Base-by-base conservation (phyloP, 2,113 vertebrate species). In the Heteronetta atricapilla region DNA sequence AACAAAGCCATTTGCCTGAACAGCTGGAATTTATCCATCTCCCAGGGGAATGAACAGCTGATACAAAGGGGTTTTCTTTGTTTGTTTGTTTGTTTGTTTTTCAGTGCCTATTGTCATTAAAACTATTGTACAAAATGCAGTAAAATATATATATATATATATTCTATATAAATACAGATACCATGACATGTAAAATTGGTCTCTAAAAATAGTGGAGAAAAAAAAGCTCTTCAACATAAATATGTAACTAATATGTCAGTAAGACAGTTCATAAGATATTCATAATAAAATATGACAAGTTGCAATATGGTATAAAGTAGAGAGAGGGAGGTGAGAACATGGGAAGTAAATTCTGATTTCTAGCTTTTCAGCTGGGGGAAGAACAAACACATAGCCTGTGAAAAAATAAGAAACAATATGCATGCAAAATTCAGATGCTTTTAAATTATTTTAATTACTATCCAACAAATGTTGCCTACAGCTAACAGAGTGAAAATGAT, bases 371-470 rank as follows among this genome's bases (percentile, higher is more conserved):
- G 8, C 20, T 77, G 38, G 36, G 48, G 25, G 22, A 94, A 87
- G 83, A 95, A 87, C 58, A 94, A 96, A 80, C 77, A 85, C 44
- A 16, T 33, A 78, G 73, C 73, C 66, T 95, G 85, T 81, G 77
- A 64, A 86, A 91, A 94, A 90, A 68, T 44, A 86, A 70, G 60
- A 95, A 93, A 84, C 77, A 96, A 80, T 94, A 95, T 95, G 81
- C 88, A 90, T 87, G 88, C 86, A 96, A 90, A 90, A 95, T 90
- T 76, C 86, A 89, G 74, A 87, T 95, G 46, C 31, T 87, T 93
- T 74, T 60, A 52, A 90, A 93, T 97, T 92, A 82, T 79, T 89
- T 93, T 95, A 96, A 96, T 97, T 92, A 38, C 93, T 95, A 79
- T 58, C 36, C 62, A 87, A 50, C 66, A 93, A 85, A 91, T 85